Evolutionary conservation across 2,888 invertebrate species (phyloP).

Genomic region (Himalopsyche tibetana): DNA sequence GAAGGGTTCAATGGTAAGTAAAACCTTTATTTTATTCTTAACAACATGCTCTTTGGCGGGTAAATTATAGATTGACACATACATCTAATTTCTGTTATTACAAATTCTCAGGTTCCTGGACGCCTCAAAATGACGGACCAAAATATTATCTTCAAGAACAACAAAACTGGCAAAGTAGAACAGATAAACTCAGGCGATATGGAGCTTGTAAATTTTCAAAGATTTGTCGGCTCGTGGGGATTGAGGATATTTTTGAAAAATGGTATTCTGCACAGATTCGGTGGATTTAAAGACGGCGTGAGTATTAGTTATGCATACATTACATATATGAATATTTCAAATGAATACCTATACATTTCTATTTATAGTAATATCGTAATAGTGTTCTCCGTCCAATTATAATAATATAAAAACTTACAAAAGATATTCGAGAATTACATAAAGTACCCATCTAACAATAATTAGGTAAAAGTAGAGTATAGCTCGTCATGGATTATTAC

Average conservation of each 20-base stretch:
- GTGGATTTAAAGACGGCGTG: slow-evolving; percentile 94
- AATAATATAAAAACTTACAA: too few relatives aligned
- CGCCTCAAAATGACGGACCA: slow-evolving; percentile 94
- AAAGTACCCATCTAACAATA: too few relatives aligned
- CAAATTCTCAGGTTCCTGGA: slow-evolving; percentile 85
- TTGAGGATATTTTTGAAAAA: slow-evolving; percentile 92
- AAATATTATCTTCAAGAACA: slow-evolving; percentile 94
- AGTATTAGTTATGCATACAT: slow-evolving; percentile 67
- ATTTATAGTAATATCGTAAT: too few relatives aligned
- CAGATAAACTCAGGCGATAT: slow-evolving; percentile 90
- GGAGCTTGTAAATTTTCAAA: slow-evolving; percentile 93
- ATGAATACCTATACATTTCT: not conserved
- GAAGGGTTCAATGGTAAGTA: slow-evolving; percentile 90
- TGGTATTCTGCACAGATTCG: slow-evolving; percentile 92
- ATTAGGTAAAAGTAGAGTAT: too few relatives aligned
- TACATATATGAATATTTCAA: not conserved
- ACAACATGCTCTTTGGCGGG: slow-evolving; percentile 52
- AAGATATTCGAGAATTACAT: too few relatives aligned
- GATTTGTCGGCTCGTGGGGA: slow-evolving; percentile 93
- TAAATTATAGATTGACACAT: not conserved
- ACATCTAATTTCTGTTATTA: slow-evolving; percentile 29
- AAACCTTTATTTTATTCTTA: slow-evolving; percentile 46
- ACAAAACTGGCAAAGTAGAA: slow-evolving; percentile 97
- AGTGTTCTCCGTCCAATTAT: too few relatives aligned
- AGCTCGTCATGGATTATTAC: too few relatives aligned